A percentile compares a stretch with the other conserved stretches of the same genome.
phyloP scores from a whole-genome alignment of 2,888 invertebrate genomes.

The Vesta saturnalis region DNA sequence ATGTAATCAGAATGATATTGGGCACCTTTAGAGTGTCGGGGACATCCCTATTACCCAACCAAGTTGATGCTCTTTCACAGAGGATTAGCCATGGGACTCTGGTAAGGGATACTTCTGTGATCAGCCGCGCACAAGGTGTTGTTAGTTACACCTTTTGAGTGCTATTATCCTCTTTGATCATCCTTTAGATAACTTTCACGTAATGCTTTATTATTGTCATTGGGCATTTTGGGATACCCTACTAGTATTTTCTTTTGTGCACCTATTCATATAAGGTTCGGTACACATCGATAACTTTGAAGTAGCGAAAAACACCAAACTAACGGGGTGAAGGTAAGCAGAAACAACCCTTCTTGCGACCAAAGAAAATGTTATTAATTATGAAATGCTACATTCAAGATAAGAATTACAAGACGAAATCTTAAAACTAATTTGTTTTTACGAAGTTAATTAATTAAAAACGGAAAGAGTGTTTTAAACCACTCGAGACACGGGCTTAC shows the following conservation, averaged over 20 bases:
- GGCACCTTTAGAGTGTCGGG: constrained; percentile 53
- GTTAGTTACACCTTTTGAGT: constrained; percentile 48
- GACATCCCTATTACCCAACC: constrained; percentile 57
- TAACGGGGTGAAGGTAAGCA: constrained; percentile 41
- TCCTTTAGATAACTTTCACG: constrained; percentile 42
- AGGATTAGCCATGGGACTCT: constrained; percentile 46
- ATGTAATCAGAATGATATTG: constrained; percentile 47
- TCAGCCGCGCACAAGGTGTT: constrained; percentile 46
- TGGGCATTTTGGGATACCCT: constrained; percentile 29
- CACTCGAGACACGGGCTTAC: constrained; percentile 29
- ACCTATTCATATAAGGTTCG: constrained; percentile 4
- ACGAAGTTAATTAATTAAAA: constrained; percentile 60
- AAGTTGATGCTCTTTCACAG: constrained; percentile 52
- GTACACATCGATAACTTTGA: constrained; percentile 7
- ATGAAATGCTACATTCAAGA: constrained; percentile 50
- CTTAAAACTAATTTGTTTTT: constrained; percentile 59
- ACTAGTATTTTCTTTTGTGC: constrained; percentile 22
- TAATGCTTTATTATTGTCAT: constrained; percentile 39
- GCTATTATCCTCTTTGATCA: constrained; percentile 44
- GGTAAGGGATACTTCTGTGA: constrained; percentile 48
- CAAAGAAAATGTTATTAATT: constrained; percentile 55
- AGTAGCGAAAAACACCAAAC: constrained; percentile 41
- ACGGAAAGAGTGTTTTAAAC: constrained; percentile 26
- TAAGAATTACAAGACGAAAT: constrained; percentile 53
- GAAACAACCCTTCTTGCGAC: constrained; percentile 37